Evolutionary conservation across 2,888 invertebrate species (phyloP), one percentile per base, ranked within the genome.

Genomic region (Limnephilus rhombicus): DNA sequence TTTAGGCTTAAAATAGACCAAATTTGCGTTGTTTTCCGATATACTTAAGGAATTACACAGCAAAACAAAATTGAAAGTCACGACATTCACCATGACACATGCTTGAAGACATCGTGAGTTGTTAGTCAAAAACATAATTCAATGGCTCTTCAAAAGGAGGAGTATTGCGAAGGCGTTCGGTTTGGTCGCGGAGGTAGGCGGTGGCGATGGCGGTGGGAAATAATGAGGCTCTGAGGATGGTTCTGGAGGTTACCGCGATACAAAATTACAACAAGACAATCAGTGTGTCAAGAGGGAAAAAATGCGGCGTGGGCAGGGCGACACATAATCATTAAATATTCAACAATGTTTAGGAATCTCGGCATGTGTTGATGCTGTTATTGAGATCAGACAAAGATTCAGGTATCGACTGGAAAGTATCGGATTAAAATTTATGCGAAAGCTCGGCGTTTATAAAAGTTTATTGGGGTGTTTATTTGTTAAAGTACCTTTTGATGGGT

Each of bases 251-350:
- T 85, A 37, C 18, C 83, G 68, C 83, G 53, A 53, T 49, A 90
- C 90, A 34, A 81, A 89, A 89, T 81, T 80, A 89, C 80, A 68
- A 68, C 37, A 68, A 85, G 37, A 90, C 85, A 90, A 90, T 90
- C 90, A 90, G 85, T 90, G 85, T 90, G 90, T 90, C 90, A 90
- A 90, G 80, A 24, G 68, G 53, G 85, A 13, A 85, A 90, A 90
- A 90, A 89, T 37, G 24, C 37, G 49, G 90, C 29, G 45, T 49
- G 83, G 53, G 90, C n/a, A 24, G 45, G 82, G 53, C 87, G 85
- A 68, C 68, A 68, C 68, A 68, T 68, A 68, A 68, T 68, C 68
- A 68, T 68, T 24, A 68, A 68, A 68, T 68, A 68, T 68, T 68
- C 24, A 68, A 68, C 68, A 68, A 68, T 68, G 68, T 68, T 68